phyloP scores from a whole-genome alignment of 2,113 vertebrate genomes.

The Leucopsar rothschildi region DNA sequence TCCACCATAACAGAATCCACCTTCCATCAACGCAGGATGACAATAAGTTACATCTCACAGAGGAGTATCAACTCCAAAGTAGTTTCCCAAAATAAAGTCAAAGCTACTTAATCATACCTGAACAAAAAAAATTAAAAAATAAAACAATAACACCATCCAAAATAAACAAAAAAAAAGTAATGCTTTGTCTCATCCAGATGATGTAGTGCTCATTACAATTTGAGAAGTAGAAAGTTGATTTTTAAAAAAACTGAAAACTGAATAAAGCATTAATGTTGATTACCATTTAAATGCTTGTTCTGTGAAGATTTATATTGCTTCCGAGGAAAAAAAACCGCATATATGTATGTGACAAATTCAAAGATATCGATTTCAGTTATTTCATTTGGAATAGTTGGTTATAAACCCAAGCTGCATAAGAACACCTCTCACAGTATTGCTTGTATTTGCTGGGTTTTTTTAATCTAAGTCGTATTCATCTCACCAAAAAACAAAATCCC shows the following conservation, averaged over 20 bases:
- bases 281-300: not conserved
- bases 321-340: not conserved
- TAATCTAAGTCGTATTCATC: not conserved
- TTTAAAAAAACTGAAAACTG: not conserved
- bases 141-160: not conserved
- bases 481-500: not conserved
- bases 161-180: not conserved
- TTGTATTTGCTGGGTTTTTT: not conserved
- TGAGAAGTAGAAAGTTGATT: not conserved
- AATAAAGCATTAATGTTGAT: not conserved
- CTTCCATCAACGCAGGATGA: not conserved
- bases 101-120: not conserved
- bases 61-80: not conserved
- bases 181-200: not conserved
- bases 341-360: not conserved
- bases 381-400: not conserved
- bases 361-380: not conserved
- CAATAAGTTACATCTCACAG: not conserved
- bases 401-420: not conserved
- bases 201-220: not conserved
- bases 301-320: not conserved
- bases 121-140: not conserved
- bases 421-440: not conserved
- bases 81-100: not conserved
- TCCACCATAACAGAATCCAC: not conserved